Base-by-base conservation (phyloP, 2,888 invertebrate species). In the Atethmia centrago region DNA sequence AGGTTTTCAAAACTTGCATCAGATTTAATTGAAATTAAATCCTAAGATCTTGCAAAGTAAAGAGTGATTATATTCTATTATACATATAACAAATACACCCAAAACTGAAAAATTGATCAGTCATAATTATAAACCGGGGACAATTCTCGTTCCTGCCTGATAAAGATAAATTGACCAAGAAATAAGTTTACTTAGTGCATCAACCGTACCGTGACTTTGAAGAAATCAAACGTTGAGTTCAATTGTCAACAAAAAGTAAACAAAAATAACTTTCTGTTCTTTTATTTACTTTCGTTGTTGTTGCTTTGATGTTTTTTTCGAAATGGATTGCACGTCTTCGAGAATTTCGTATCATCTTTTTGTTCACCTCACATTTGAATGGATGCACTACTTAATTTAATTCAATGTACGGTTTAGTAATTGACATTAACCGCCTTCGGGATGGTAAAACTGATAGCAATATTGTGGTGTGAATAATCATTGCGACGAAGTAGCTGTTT, bases 321-420 rank as follows among this genome's bases (percentile, higher is more conserved):
- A 77, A 71, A 80, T 71, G 28, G 53, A 49, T 73, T 74, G 74
- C 59, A 56, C 71, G 62, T 73, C 59, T 68, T 71, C 36, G 14
- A 53, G 53, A 49, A 47, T 72, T 73, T 69, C 58, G 45, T 51
- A 16, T 70, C 61, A 66, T 77, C 65, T 77, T 80, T 77, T 82
- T 77, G 64, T 74, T 80, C 65, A 58, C 47, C 71, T 80, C 69
- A 72, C 73, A 67, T 78, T 81, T 69, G 58, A 74, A 68, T 69
- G 21, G 36, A 74, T 72, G 81, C 58, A 74, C 75, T 55, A 73
- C 65, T 71, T 77, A 74, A 72, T 75, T 71, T 71, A 84, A 84
- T 84, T 74, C 82, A 80, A 77, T 77, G 74, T 53, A 49, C 45
- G 62, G 51, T 84, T 82, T 80, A 77, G 82, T 71, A 82, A 80